phyloP scores from a whole-genome alignment of 2,888 invertebrate genomes.

The Epinotia demarniana region DNA sequence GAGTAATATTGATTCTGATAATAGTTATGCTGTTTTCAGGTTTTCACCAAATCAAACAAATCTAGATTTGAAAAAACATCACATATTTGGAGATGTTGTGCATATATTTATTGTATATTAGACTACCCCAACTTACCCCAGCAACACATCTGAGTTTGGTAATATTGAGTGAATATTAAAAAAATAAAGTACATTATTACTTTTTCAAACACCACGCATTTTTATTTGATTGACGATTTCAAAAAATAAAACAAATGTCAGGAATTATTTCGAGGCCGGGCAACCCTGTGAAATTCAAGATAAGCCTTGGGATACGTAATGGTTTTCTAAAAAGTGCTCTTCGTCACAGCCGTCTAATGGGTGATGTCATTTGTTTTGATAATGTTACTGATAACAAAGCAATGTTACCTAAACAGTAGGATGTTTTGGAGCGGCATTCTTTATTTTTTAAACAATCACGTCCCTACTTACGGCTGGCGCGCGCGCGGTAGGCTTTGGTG shows the following conservation, averaged over 20 bases:
- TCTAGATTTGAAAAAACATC: too few species aligned
- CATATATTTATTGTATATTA: too few species aligned
- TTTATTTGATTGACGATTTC: neutral
- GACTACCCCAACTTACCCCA: too few species aligned
- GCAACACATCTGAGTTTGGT: too few species aligned
- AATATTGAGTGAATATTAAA: too few species aligned
- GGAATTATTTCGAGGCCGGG: neutral
- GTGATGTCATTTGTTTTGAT: conserved; percentile 45
- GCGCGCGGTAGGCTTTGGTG: neutral
- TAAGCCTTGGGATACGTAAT: conserved; percentile 23
- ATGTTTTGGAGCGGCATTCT: conserved; percentile 37
- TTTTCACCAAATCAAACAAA: too few species aligned
- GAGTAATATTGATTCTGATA: too few species aligned
- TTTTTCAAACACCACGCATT: neutral
- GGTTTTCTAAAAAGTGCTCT: conserved; percentile 29
- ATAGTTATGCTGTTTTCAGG: too few species aligned
- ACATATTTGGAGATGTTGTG: too few species aligned
- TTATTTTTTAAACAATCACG: conserved; percentile 41
- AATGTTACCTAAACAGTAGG: conserved; percentile 40
- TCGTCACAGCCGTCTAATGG: conserved; percentile 27
- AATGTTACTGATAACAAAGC: conserved; percentile 39
- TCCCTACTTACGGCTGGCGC: conserved; percentile 1
- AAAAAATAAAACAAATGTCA: neutral
- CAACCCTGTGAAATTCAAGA: conserved; percentile 7
- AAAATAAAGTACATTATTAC: too few species aligned